Base-by-base conservation (phyloP, 2,797 vertebrate species). In the Atherinosoma microstoma region DNA sequence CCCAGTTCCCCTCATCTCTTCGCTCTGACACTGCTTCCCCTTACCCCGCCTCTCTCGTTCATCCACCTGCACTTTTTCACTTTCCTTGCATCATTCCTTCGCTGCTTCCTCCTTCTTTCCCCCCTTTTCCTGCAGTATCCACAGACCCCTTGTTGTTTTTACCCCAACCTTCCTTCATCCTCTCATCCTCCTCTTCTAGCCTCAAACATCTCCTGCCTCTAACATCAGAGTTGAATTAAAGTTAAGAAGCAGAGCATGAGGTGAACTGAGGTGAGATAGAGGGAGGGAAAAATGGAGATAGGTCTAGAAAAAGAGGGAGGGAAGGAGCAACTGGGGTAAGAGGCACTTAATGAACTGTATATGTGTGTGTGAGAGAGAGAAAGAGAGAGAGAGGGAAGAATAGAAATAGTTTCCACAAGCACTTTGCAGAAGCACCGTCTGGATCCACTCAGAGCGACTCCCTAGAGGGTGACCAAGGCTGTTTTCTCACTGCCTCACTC, bases 401-500 rank as follows among this genome's bases (percentile, higher is more conserved):
- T 42, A 78, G 69, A 85, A 87, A 87, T 85, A 82, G 64, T 91
- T 91, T 89, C 87, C 86, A 89, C 59, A 66, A 13, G 60, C 80
- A 75, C 73, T 82, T 82, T 84, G 80, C 80, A 79, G 86, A 38
- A 82, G 65, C 79, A 35, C 86, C 75, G 91, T 87, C 91, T 93
- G 89, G 77, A 90, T 91, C 79, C 73, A 85, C 88, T 91, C 85
- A 86, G 67, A 84, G 79, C 63, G 10, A 56, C 73, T 90, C 89
- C 83, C 88, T 36, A 24, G 89, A 87, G 92, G 81, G 83, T 71
- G 84, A 89, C 83, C 88, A 68, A 70, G 79, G 60, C 83, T 87
- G 77, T 79, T 77, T 84, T 82, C 65, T 64, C 67, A 65, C 74
- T 42, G 63, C 73, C 77, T 83, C 65, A 15, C 80, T 84, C 75